These are phyloP conservation scores for Drosophila jambulina DNA, from an alignment of 1,140 invertebrate genomes.

Conservation along the genomic window DNA sequence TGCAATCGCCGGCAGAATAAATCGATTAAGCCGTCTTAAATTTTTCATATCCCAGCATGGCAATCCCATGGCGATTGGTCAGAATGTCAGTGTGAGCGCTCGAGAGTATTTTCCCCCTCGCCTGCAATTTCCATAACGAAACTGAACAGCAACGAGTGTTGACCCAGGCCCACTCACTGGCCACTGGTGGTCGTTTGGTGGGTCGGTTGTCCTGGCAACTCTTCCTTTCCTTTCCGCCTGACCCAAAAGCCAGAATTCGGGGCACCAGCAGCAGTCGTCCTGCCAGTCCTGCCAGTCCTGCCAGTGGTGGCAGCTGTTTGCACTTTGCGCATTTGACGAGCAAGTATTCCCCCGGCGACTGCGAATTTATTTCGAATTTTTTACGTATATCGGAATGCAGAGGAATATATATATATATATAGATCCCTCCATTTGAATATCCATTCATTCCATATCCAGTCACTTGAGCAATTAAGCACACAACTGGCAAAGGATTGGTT, in stretches of 20 bases:
- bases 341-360: slow-evolving; percentile 4
- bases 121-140: slow-evolving; percentile 47
- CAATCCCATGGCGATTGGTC: slow-evolving; percentile 11
- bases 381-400: background rate
- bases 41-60: slow-evolving; percentile 17
- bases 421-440: slow-evolving; percentile 2
- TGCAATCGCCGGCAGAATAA: slow-evolving; percentile 22
- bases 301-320: slow-evolving; percentile 26
- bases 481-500: background rate
- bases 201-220: slow-evolving; percentile 12
- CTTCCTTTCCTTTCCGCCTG: slow-evolving; percentile 41
- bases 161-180: slow-evolving; percentile 14
- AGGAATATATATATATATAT: background rate
- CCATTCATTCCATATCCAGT: slow-evolving; percentile 21
- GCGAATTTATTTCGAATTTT: slow-evolving; percentile 23
- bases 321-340: slow-evolving; percentile 41
- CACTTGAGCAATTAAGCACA: slow-evolving; percentile 59
- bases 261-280: background rate
- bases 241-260: slow-evolving; percentile 30
- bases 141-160: slow-evolving; percentile 40
- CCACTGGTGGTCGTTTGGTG: background rate
- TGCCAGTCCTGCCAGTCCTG: background rate
- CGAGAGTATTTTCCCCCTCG: background rate
- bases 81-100: slow-evolving; percentile 19
- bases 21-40: slow-evolving; percentile 42